These are phyloP conservation scores for Diphyllodes magnificus DNA, from an alignment of 2,113 vertebrate species.

Conservation along the genomic window DNA sequence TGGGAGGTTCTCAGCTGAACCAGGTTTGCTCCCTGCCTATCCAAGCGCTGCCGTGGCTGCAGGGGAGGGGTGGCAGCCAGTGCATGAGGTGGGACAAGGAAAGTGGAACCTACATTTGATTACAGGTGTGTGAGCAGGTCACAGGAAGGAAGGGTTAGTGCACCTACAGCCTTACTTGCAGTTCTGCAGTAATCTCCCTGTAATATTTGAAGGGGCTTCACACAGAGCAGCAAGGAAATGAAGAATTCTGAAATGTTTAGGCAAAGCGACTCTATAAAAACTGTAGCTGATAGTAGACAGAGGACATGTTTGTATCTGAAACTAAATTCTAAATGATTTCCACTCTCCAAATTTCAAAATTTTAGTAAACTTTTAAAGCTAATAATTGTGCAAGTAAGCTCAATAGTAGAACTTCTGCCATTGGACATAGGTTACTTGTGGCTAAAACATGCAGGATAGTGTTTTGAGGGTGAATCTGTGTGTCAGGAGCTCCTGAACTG, in stretches of 20 bases:
- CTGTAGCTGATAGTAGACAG: neutral
- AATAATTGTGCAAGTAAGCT: neutral
- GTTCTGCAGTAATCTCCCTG: neutral
- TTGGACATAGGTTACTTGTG: neutral
- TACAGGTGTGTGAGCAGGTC: neutral
- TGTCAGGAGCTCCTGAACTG: neutral
- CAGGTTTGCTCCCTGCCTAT: neutral
- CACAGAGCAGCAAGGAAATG: neutral
- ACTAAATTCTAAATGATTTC: neutral
- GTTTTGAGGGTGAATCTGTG: neutral
- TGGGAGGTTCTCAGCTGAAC: neutral
- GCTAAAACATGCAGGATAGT: neutral
- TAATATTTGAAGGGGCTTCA: neutral
- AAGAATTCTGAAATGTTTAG: neutral
- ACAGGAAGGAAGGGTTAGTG: neutral
- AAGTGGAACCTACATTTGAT: neutral
- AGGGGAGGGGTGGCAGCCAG: neutral
- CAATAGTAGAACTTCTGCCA: neutral
- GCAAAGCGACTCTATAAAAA: neutral
- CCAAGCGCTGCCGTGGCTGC: neutral
- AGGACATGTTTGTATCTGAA: neutral
- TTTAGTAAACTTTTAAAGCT: neutral
- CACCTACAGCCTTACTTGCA: neutral
- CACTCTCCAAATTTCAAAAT: neutral
- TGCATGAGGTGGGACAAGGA: neutral